These are phyloP conservation scores for Ephialtes manifestator DNA, from an alignment of 2,888 invertebrate species.

Conservation along the genomic window DNA sequence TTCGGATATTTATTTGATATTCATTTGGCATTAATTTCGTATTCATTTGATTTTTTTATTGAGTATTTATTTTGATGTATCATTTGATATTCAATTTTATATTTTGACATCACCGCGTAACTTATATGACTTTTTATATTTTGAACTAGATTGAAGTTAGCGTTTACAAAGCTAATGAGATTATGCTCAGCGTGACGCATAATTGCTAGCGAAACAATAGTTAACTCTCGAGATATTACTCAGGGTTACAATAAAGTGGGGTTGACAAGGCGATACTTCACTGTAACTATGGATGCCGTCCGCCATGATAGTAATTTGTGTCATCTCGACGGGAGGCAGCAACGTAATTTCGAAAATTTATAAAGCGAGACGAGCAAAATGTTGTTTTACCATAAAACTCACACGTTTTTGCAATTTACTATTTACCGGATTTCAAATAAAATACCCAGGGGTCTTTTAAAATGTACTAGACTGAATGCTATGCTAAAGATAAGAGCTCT, in stretches of 20 bases:
- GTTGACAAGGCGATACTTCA: background rate
- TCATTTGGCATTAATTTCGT: too few relatives aligned
- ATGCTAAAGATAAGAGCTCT: background rate
- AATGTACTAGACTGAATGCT: background rate
- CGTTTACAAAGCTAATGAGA: background rate
- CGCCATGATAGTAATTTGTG: background rate
- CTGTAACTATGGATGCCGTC: background rate
- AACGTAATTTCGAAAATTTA: background rate
- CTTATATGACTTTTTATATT: too few relatives aligned
- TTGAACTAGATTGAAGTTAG: too few relatives aligned
- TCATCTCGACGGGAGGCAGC: background rate
- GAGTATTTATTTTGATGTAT: too few relatives aligned
- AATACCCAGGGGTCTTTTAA: background rate
- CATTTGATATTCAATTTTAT: too few relatives aligned
- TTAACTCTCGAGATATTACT: conserved; percentile 1
- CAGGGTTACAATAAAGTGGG: background rate
- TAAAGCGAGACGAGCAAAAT: background rate
- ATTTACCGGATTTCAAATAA: background rate
- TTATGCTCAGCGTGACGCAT: background rate
- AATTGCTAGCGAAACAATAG: background rate
- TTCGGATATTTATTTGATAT: too few relatives aligned
- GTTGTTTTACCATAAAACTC: background rate
- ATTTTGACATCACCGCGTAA: too few relatives aligned
- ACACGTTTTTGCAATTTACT: background rate
- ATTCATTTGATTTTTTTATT: too few relatives aligned